Evolutionary conservation across 2,888 invertebrate species (phyloP).

Genomic region (Salpingus planirostris): DNA sequence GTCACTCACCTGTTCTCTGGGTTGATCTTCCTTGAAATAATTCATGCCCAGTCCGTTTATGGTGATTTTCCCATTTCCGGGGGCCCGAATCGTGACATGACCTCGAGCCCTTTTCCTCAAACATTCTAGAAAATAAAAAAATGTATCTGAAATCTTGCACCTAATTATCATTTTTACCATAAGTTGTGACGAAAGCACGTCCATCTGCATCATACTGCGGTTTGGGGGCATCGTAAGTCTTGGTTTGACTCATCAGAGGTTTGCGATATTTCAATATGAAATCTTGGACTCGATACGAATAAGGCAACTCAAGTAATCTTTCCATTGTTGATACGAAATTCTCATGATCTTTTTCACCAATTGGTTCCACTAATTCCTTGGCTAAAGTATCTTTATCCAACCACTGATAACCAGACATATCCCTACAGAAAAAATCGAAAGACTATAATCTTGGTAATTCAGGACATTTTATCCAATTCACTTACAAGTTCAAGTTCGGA

Average conservation of each 20-base stretch:
- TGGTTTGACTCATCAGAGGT: slow-evolving; percentile 49
- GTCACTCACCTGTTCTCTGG: slow-evolving; percentile 65
- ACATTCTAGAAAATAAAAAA: slow-evolving; percentile 58
- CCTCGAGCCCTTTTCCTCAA: slow-evolving; percentile 64
- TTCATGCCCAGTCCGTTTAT: slow-evolving; percentile 74
- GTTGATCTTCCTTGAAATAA: slow-evolving; percentile 63
- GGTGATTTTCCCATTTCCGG: slow-evolving; percentile 74
- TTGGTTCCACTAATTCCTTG: slow-evolving; percentile 53
- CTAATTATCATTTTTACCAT: slow-evolving; percentile 43
- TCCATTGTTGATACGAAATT: slow-evolving; percentile 66
- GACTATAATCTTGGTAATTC: slow-evolving; percentile 8
- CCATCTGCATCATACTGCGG: slow-evolving; percentile 61
- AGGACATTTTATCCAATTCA: slow-evolving; percentile 16
- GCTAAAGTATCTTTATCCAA: slow-evolving; percentile 58
- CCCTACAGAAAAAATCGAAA: slow-evolving; percentile 36
- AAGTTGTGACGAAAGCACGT: slow-evolving; percentile 60
- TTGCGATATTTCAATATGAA: slow-evolving; percentile 66
- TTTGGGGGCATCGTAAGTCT: slow-evolving; percentile 56
- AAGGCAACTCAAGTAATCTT: slow-evolving; percentile 60
- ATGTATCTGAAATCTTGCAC: too few species aligned
- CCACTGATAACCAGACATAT: slow-evolving; percentile 53
- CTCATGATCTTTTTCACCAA: slow-evolving; percentile 61
- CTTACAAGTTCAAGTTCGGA: slow-evolving; percentile 51
- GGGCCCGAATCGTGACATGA: slow-evolving; percentile 67
- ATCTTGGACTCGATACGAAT: slow-evolving; percentile 59